Evolutionary conservation across 2,888 invertebrate genomes (phyloP).

Genomic region (Phymatocera aterrima): DNA sequence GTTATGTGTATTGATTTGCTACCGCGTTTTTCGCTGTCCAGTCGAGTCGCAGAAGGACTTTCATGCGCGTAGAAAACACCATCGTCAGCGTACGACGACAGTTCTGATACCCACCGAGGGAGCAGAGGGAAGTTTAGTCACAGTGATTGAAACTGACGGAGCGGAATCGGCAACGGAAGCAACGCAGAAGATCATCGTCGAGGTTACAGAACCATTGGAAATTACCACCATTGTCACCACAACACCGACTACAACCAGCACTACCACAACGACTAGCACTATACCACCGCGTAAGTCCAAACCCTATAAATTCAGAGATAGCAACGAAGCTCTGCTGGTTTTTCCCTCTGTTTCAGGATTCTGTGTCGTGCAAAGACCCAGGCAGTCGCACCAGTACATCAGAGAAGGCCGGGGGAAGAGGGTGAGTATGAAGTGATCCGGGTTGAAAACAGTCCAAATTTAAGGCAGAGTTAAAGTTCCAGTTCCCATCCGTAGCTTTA

Average conservation of each 20-base stretch:
- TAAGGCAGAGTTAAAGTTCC: not conserved
- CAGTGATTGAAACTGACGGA: constrained; percentile 68
- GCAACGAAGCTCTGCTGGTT: not conserved
- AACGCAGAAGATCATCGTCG: constrained; percentile 62
- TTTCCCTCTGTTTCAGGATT: constrained; percentile 76
- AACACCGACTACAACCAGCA: constrained; percentile 69
- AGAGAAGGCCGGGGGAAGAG: constrained; percentile 90
- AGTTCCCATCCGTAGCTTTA: constrained; percentile 80
- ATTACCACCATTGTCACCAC: constrained; percentile 73
- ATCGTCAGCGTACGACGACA: constrained; percentile 57
- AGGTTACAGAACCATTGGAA: constrained; percentile 59
- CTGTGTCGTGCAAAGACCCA: constrained; percentile 89
- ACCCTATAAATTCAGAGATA: not conserved
- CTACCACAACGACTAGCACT: constrained; percentile 71
- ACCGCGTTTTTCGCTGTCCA: constrained; percentile 74
- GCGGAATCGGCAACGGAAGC: constrained; percentile 71
- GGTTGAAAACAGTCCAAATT: not conserved
- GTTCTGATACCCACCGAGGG: constrained; percentile 71
- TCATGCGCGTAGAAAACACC: constrained; percentile 78
- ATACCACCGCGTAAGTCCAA: constrained; percentile 75
- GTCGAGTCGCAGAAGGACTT: constrained; percentile 94
- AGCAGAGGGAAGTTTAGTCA: constrained; percentile 67
- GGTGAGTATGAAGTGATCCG: constrained; percentile 77
- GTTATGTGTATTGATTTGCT: constrained; percentile 3
- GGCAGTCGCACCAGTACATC: constrained; percentile 89